Evolutionary conservation across 2,888 invertebrate species (phyloP).

Genomic region (Drosophila heteroneura): DNA sequence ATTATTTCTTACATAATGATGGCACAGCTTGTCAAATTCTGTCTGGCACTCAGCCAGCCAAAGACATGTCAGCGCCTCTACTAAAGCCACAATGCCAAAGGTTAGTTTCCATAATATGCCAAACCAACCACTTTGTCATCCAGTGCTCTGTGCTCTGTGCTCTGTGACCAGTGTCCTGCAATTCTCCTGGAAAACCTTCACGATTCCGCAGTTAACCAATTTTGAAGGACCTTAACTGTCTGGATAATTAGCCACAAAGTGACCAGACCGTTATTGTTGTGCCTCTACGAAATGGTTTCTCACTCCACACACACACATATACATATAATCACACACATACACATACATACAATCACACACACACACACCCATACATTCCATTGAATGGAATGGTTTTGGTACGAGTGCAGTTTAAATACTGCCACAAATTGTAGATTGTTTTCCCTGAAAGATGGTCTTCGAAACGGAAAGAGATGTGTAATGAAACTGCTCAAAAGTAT

Average conservation of each 20-base stretch:
- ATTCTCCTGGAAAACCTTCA: background rate
- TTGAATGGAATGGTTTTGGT: background rate
- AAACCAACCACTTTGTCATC: background rate
- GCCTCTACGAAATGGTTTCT: background rate
- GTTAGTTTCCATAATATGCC: background rate
- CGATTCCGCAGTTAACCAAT: background rate
- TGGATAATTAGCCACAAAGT: conserved; percentile 8
- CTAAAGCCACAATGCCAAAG: background rate
- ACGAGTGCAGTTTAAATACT: background rate
- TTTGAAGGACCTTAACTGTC: background rate
- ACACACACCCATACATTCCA: background rate
- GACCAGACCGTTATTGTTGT: background rate
- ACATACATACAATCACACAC: background rate
- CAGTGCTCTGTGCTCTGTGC: background rate
- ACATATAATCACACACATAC: background rate
- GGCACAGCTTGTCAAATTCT: background rate
- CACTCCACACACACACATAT: background rate
- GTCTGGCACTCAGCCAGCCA: background rate
- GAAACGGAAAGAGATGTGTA: background rate
- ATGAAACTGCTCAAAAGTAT: background rate
- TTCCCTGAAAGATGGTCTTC: no score
- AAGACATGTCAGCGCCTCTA: background rate
- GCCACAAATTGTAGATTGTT: background rate
- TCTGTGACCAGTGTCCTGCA: background rate
- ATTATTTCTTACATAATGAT: background rate